Evolutionary conservation across 1,140 invertebrate genomes (phyloP), one percentile per base, ranked within the genome.

Genomic region (Bactericera cockerelli): DNA sequence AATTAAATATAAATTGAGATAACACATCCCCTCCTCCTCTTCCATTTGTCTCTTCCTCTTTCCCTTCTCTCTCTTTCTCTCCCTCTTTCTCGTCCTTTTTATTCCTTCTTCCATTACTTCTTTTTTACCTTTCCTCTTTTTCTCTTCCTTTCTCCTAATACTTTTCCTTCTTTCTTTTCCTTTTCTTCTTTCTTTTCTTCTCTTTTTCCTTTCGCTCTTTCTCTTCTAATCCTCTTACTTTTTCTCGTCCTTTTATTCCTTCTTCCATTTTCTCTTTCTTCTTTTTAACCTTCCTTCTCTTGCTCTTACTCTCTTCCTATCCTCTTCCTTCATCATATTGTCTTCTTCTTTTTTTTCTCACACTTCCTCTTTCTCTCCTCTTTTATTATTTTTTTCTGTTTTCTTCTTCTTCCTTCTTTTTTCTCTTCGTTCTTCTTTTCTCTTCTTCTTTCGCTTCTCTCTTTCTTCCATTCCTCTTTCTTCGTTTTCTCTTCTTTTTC

Each of bases 161-260:
- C n/a, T 19, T 25, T 56, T 25, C 16, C 11, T 49, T 19, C 11
- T 49, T 21, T 58, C 14, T n/a, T 11, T 49, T 21, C 39, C 49
- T 38, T 38, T 38, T 25, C 16, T 33, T 58, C 19, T 21, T 24
- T 11, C 26, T 33, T n/a, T 3, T 33, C 39, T 8, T 58, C 26
- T 22, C 14, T 13, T n/a, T 25, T 4, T 21, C 24, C 10, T 54
- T 53, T 22, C 10, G 4, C 42, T 59, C 58, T 26, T 22, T 13
- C 19, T 31, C 36, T 54, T n/a, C 16, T 22, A n/a, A n/a, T 31
- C 39, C 54, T 31, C 55, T 24, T 61, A 26, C 26, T 39, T 59
- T 59, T 54, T 49, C 38, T 59, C 58, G 22, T 55, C 59, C 22
- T 54, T 36, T 60, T 60, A 38, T 60, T 55, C n/a, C 56, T 25